Evolutionary conservation across 2,113 vertebrate species (phyloP).

Genomic region (Ahaetulla prasina): DNA sequence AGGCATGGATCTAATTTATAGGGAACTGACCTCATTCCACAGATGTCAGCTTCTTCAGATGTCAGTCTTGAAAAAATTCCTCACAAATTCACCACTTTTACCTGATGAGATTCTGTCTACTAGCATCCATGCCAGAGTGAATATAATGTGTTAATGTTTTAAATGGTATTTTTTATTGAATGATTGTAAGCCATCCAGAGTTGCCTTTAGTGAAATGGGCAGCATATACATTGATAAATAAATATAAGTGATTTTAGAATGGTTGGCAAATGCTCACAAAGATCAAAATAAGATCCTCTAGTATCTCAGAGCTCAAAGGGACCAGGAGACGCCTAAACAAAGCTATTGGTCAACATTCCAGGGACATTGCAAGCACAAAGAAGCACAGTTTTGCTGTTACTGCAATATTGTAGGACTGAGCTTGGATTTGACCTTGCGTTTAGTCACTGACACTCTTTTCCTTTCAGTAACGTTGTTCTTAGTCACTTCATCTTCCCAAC

Average conservation of each 20-base stretch:
- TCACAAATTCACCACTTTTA: background rate
- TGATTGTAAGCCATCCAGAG: background rate
- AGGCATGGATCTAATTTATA: background rate
- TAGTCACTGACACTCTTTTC: background rate
- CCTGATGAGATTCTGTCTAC: background rate
- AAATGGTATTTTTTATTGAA: background rate
- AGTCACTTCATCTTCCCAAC: background rate
- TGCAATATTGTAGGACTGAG: background rate
- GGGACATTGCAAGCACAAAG: background rate
- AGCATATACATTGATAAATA: background rate
- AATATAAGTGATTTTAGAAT: background rate
- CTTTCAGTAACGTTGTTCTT: background rate
- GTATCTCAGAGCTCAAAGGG: background rate
- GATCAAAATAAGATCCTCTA: background rate
- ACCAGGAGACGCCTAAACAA: background rate
- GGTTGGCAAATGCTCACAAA: background rate
- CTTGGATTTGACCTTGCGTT: background rate
- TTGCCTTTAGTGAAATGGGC: background rate
- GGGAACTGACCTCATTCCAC: background rate
- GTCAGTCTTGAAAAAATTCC: background rate
- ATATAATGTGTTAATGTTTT: background rate
- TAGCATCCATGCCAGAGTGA: background rate
- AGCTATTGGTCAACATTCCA: background rate
- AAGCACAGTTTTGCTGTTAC: background rate
- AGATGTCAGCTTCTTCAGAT: background rate